Percentiles rank a stretch among this genome's conserved stretches.
phyloP scores from a whole-genome alignment of 2,113 vertebrate genomes.

The Ivindomyrus marchei region DNA sequence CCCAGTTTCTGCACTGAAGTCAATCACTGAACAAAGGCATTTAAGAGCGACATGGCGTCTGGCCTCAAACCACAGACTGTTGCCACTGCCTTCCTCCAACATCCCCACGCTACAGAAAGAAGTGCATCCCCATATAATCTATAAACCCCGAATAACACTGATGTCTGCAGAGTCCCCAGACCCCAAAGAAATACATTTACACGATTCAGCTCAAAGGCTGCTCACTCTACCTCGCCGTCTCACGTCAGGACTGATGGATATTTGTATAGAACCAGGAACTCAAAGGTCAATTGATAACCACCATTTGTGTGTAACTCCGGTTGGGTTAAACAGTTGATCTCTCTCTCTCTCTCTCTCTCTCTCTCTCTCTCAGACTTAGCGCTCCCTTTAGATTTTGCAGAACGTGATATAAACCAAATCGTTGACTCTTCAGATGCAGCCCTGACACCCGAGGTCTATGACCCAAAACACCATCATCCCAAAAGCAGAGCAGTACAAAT shows the following conservation, averaged over 20 bases:
- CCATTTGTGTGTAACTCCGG: not conserved
- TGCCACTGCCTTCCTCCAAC: not conserved
- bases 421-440: not conserved
- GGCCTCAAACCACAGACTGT: not conserved
- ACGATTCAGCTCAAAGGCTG: not conserved
- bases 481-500: not conserved
- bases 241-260: not conserved
- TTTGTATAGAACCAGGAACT: not conserved
- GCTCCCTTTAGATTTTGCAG: not conserved
- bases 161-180: not conserved
- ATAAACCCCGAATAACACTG: not conserved
- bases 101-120: not conserved
- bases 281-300: not conserved
- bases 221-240: not conserved
- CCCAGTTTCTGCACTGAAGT: not conserved
- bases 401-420: not conserved
- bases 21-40: not conserved
- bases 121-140: not conserved
- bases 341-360: not conserved
- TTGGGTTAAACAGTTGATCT: not conserved
- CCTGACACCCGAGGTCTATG: not conserved
- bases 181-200: not conserved
- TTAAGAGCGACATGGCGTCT: not conserved
- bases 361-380: not conserved
- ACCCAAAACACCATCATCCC: not conserved